phyloP scores from a whole-genome alignment of 2,113 vertebrate species.

The Cottus gobio region DNA sequence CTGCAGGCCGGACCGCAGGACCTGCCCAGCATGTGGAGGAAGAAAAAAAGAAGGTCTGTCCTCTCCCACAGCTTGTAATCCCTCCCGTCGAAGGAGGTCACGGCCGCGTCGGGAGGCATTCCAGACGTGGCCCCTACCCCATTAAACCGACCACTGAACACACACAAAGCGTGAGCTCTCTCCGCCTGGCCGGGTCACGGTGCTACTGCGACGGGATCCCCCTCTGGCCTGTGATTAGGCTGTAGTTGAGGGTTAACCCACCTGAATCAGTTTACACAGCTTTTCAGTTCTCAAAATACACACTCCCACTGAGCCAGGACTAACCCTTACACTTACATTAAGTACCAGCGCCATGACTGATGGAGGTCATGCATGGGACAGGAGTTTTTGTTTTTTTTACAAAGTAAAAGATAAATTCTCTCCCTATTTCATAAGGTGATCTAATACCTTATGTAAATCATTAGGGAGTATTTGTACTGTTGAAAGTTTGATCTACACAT shows the following conservation, averaged over 20 bases:
- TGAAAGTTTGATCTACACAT: slow-evolving; percentile 11
- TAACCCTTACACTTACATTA: slow-evolving; percentile 15
- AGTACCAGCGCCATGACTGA: slow-evolving; percentile 13
- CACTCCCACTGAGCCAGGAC: slow-evolving; percentile 11
- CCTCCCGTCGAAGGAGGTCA: slow-evolving; percentile 63
- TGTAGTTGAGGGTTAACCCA: slow-evolving; percentile 22
- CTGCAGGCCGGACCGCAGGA: slow-evolving; percentile 45
- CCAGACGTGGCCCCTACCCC: slow-evolving; percentile 58
- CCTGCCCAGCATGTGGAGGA: slow-evolving; percentile 23
- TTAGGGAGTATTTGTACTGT: slow-evolving; percentile 20
- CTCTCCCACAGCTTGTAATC: slow-evolving; percentile 66
- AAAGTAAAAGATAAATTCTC: not conserved
- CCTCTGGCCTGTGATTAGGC: slow-evolving; percentile 16
- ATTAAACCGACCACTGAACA: slow-evolving; percentile 65
- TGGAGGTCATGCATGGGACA: slow-evolving; percentile 34
- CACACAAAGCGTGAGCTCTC: slow-evolving; percentile 55
- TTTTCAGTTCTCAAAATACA: slow-evolving; percentile 19
- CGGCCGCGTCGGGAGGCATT: slow-evolving; percentile 51
- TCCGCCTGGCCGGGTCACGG: slow-evolving; percentile 16
- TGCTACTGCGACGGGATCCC: slow-evolving; percentile 6
- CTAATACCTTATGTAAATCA: not conserved
- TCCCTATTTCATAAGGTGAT: not conserved
- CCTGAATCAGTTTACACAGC: slow-evolving; percentile 30
- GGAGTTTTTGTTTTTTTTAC: not conserved
- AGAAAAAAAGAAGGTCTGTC: slow-evolving; percentile 21